Conservation (phyloP, 2,888 invertebrate species). For the Acleris sparsana region DNA sequence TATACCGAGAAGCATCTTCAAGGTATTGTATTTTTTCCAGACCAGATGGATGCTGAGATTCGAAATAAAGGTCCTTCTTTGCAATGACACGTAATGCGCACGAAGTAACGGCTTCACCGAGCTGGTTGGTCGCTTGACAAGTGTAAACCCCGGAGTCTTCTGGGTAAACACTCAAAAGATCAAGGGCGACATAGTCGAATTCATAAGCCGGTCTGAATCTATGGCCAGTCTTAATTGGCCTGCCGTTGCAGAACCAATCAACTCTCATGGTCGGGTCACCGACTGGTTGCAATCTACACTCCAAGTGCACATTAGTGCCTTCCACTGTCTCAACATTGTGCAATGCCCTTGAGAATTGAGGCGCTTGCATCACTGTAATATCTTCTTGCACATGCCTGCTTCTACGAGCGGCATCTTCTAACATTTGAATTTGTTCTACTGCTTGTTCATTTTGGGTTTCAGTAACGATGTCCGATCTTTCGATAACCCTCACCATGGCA, state of each 20-base stretch:
- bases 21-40: conserved; percentile 95
- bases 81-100: conserved; percentile 95
- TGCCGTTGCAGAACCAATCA: conserved; percentile 98
- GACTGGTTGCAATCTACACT: conserved; percentile 95
- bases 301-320: conserved; percentile 95
- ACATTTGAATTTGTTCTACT: conserved; percentile 94
- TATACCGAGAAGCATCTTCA: conserved; percentile 93
- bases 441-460: conserved; percentile 97
- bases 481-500: conserved; percentile 93
- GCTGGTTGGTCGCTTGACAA: conserved; percentile 96
- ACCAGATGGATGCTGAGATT: conserved; percentile 95
- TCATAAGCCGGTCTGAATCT: conserved; percentile 98
- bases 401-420: conserved; percentile 91
- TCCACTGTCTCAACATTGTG: conserved; percentile 96
- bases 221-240: conserved; percentile 95
- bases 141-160: conserved; percentile 98
- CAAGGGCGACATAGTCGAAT: conserved; percentile 98
- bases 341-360: conserved; percentile 93
- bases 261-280: conserved; percentile 96
- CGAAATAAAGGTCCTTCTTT: conserved; percentile 93
- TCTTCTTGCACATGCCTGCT: conserved; percentile 90
- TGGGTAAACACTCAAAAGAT: conserved; percentile 97
- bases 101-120: conserved; percentile 97
- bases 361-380: conserved; percentile 91
- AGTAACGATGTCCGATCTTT: conserved; percentile 91